Conservation (phyloP, 2,888 invertebrate genomes). For the Cosmia trapezina region DNA sequence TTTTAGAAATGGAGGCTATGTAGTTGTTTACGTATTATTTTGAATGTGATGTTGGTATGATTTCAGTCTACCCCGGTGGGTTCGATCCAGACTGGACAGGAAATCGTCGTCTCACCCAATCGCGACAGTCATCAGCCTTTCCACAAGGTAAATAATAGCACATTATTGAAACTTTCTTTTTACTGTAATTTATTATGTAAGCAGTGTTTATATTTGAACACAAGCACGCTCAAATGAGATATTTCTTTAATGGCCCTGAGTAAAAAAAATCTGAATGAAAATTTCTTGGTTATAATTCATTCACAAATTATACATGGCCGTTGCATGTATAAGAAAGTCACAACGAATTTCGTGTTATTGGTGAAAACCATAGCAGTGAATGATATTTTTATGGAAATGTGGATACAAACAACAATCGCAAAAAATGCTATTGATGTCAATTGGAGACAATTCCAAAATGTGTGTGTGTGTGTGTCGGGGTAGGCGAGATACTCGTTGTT, state of each 20-base stretch:
- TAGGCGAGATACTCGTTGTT: neutral
- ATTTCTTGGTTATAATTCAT: neutral
- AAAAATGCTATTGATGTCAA: neutral
- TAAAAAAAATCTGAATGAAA: neutral
- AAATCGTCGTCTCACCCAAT: constrained; percentile 97
- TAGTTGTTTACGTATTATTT: constrained; percentile 1
- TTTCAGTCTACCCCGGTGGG: constrained; percentile 98
- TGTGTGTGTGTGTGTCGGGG: too few relatives aligned
- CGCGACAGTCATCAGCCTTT: constrained; percentile 95
- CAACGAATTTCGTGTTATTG: neutral
- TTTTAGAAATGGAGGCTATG: neutral
- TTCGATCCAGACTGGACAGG: constrained; percentile 97
- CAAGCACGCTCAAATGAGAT: neutral
- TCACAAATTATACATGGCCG: too few relatives aligned
- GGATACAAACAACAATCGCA: neutral
- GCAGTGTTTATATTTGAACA: neutral
- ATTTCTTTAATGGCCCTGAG: neutral
- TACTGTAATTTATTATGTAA: too few relatives aligned
- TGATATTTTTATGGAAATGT: neutral
- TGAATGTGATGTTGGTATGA: constrained; percentile 58
- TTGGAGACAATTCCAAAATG: neutral
- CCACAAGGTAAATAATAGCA: constrained; percentile 92
- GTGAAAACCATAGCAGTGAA: neutral
- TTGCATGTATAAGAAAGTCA: neutral
- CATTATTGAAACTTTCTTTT: neutral